Percentiles rank a stretch among this genome's conserved stretches.
phyloP scores from a whole-genome alignment of 2,888 invertebrate genomes.

The Catocala fraxini region DNA sequence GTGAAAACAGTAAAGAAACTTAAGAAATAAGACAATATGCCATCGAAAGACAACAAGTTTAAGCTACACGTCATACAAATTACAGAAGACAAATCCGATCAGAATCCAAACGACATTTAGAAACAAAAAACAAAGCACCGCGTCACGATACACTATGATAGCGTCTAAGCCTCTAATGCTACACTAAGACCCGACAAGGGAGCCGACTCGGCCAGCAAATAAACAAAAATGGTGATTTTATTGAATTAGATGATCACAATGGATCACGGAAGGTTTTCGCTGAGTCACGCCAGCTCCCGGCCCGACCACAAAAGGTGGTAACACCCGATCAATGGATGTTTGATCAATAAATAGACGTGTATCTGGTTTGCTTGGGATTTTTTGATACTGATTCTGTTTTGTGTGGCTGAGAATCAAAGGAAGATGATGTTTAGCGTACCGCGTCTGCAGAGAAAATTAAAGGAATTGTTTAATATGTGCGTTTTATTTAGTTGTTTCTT shows the following conservation, averaged over 20 bases:
- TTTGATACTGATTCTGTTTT: conserved; percentile 48
- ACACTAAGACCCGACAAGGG: conserved; percentile 79
- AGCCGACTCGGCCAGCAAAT: conserved; percentile 73
- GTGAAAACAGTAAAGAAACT: too few relatives aligned
- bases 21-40: not conserved
- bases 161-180: conserved; percentile 74
- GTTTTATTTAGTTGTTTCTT: not conserved
- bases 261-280: conserved; percentile 72
- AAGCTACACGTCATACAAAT: conserved; percentile 18
- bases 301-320: conserved; percentile 81
- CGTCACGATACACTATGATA: conserved; percentile 75
- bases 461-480: not conserved
- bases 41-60: not conserved
- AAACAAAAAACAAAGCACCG: conserved; percentile 57
- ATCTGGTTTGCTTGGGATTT: conserved; percentile 57
- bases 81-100: conserved; percentile 50
- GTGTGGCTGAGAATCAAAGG: conserved; percentile 24
- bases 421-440: not conserved
- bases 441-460: not conserved
- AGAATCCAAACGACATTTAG: conserved; percentile 40
- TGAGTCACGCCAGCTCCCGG: conserved; percentile 77
- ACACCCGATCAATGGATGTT: conserved; percentile 84
- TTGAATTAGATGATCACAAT: conserved; percentile 87
- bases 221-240: conserved; percentile 87
- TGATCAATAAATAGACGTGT: conserved; percentile 83